Evolutionary conservation across 1,140 invertebrate genomes (phyloP).

Genomic region (Apis dorsata): DNA sequence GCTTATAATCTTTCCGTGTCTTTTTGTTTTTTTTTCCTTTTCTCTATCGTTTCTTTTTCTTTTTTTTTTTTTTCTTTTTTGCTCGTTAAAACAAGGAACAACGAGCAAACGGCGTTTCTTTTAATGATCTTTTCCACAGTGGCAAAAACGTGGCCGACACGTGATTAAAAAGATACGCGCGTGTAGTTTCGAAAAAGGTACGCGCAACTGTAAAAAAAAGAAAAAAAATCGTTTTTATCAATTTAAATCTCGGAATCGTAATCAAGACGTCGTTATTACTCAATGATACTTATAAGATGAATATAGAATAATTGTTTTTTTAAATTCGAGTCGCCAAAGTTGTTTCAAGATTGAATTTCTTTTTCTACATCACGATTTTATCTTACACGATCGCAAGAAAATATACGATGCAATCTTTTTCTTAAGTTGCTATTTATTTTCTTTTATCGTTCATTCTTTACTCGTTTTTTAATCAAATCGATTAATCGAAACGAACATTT

Average conservation of each 20-base stretch:
- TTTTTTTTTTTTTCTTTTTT: neutral
- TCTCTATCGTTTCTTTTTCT: neutral
- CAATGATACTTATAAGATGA: neutral
- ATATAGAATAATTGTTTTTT: neutral
- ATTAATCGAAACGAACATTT: no score
- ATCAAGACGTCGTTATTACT: neutral
- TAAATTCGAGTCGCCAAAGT: neutral
- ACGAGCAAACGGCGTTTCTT: neutral
- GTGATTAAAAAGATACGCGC: neutral
- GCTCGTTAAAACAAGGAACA: conserved; percentile 5
- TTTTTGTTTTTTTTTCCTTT: neutral
- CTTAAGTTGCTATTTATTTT: no score
- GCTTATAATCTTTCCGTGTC: neutral
- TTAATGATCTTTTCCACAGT: neutral
- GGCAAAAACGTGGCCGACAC: neutral
- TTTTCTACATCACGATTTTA: neutral
- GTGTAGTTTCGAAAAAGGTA: neutral
- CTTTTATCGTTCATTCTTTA: no score
- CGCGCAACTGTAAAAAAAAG: neutral
- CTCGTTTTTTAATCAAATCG: no score
- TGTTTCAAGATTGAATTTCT: neutral
- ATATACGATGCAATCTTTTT: neutral
- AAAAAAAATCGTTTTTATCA: neutral
- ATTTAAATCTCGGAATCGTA: neutral
- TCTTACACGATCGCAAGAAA: no score